Evolutionary conservation across 2,888 invertebrate species (phyloP), one percentile per base, ranked within the genome.

Genomic region (Scaptomyza caliginosa): DNA sequence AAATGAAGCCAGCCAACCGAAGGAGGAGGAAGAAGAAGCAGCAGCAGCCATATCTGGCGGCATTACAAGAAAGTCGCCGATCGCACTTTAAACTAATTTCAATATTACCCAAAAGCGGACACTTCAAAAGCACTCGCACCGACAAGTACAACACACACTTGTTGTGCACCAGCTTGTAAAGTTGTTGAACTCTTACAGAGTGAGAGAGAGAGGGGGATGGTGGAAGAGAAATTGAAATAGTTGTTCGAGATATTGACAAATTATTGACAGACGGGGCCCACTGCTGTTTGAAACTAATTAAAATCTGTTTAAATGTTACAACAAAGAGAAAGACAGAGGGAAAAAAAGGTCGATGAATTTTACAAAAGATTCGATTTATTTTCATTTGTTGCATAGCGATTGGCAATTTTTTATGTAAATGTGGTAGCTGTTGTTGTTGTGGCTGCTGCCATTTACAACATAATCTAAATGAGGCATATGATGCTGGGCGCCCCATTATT

Each of bases 241-340:
- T 71, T 72, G 72, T 46, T 49, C 11, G 52, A 43, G 51, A 57
- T 68, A 68, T 82, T 82, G 82, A 84, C 83, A 81, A 85, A 77
- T 86, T 83, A 79, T 63, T 77, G 74, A 74, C 73, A 80, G 62
- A 57, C 39, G 49, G 70, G 49, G 73, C 74, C 81, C 40, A 75
- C 86, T 77, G 86, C 85, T 80, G 88, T 72, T 88, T 71, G 70
- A 88, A 88, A 76, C 79, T 82, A 89, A 88, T 89, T 88, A 88
- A 88, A 79, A 72, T 64, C 49, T 72, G 64, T 81, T 74, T 75
- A 74, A 72, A 68, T 81, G 49, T 52, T 66, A 62, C 75, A 69
- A 63, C 43, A 68, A 60, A 16, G 21, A 24, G 42, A 40, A 17
- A 50, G 6, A 45, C 17, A 36, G 30, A 49, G 19, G 21, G 17